Percentiles rank a stretch among this genome's conserved stretches.
These are phyloP conservation scores for Cyclopterus lumpus DNA, from an alignment of 2,797 vertebrate species.

Conservation along the genomic window DNA sequence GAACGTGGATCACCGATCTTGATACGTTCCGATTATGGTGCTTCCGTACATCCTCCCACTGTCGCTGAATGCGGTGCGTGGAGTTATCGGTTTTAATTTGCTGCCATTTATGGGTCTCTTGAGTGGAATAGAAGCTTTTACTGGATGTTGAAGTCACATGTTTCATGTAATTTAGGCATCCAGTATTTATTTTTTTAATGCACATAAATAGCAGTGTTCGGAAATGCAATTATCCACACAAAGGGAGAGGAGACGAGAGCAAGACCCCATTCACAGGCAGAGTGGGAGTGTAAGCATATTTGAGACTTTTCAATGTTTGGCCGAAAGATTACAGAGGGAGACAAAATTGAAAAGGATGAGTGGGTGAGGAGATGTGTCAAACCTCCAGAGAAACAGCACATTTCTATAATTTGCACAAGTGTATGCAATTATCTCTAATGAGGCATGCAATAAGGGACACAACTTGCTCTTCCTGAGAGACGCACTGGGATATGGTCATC, in stretches of 20 bases:
- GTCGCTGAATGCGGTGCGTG: too few species aligned
- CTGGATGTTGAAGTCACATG: background rate
- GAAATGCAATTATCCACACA: background rate
- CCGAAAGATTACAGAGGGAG: constrained; percentile 11
- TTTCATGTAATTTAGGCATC: too few species aligned
- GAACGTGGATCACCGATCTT: background rate
- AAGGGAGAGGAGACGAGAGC: background rate
- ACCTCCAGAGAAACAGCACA: constrained; percentile 28
- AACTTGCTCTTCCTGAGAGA: constrained; percentile 15
- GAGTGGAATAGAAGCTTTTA: background rate
- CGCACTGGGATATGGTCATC: constrained; percentile 23
- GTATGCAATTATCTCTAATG: constrained; percentile 52
- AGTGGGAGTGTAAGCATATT: background rate
- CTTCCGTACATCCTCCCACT: too few species aligned
- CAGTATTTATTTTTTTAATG: too few species aligned
- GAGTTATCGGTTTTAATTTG: background rate
- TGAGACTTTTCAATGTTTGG: constrained; percentile 1
- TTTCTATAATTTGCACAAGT: constrained; percentile 46
- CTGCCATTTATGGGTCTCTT: background rate
- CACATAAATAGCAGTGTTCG: background rate
- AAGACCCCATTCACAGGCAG: background rate
- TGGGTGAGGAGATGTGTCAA: constrained; percentile 35
- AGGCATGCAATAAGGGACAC: constrained; percentile 31
- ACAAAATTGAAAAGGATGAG: constrained; percentile 10
- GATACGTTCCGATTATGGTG: background rate